Percentiles rank a stretch among this genome's conserved stretches.
These are phyloP conservation scores for Apocheima hispidaria DNA, from an alignment of 2,888 invertebrate genomes.

Conservation along the genomic window DNA sequence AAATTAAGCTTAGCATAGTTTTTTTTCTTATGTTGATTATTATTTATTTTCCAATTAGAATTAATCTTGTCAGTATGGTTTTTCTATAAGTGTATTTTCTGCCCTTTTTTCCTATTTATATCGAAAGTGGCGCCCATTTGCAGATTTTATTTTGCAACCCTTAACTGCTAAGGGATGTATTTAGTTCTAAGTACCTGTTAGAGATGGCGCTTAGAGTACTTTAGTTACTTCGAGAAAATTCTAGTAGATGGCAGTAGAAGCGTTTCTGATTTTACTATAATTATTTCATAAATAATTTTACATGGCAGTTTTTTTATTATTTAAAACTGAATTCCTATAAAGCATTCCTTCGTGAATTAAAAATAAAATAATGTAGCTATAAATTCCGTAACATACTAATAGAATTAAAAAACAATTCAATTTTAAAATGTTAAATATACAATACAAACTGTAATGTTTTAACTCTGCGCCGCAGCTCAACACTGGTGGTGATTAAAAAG, in stretches of 20 bases:
- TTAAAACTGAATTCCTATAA: too few relatives aligned
- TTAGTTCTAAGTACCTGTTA: conserved; percentile 52
- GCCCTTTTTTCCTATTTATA: conserved; percentile 49
- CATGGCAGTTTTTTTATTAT: too few relatives aligned
- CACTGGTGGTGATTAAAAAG: too few relatives aligned
- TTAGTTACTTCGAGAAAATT: conserved; percentile 35
- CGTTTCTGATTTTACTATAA: neutral
- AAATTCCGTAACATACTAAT: too few relatives aligned
- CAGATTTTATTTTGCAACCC: conserved; percentile 81
- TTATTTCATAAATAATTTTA: too few relatives aligned
- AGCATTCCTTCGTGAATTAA: too few relatives aligned
- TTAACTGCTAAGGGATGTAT: conserved; percentile 70
- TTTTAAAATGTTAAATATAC: too few relatives aligned
- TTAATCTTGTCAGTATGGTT: too few relatives aligned
- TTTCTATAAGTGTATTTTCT: conserved; percentile 42
- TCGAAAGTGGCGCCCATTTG: conserved; percentile 75
- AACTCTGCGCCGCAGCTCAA: too few relatives aligned
- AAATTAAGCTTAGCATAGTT: neutral
- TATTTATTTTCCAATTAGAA: neutral
- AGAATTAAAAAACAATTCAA: too few relatives aligned
- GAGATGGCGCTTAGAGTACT: conserved; percentile 67
- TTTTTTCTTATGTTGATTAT: neutral
- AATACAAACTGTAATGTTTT: too few relatives aligned
- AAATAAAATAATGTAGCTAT: too few relatives aligned
- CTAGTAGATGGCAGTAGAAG: conserved; percentile 70